These are phyloP conservation scores for Phrixothrix hirtus DNA, from an alignment of 2,888 invertebrate genomes.

Conservation along the genomic window DNA sequence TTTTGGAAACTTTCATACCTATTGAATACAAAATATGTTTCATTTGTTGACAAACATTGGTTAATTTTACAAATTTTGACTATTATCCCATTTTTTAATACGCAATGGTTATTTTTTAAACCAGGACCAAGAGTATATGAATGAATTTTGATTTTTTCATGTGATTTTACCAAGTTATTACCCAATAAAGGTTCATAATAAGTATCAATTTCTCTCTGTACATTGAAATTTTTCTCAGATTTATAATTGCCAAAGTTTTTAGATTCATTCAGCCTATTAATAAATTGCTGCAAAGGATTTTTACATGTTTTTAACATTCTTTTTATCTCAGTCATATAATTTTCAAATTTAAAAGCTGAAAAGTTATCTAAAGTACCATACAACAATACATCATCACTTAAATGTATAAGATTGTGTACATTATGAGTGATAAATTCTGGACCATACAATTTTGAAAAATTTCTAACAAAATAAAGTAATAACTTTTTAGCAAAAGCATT, in stretches of 20 bases:
- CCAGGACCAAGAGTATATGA: background rate
- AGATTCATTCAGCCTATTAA: background rate
- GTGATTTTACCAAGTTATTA: background rate
- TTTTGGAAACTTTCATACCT: background rate
- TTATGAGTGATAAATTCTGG: background rate
- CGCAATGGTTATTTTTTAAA: background rate
- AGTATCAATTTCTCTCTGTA: background rate
- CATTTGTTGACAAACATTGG: background rate
- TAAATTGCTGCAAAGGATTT: slow-evolving; percentile 1
- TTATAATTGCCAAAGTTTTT: background rate
- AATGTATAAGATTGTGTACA: background rate
- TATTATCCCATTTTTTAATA: background rate
- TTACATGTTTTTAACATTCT: background rate
- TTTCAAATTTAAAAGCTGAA: background rate
- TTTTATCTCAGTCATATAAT: slow-evolving; percentile 1
- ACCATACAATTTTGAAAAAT: background rate
- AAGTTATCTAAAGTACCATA: background rate
- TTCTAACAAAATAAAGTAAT: background rate
- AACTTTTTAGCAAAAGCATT: background rate
- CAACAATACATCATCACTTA: background rate
- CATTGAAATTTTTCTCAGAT: background rate
- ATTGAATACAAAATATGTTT: background rate
- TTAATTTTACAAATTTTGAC: slow-evolving; percentile 1
- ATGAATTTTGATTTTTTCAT: background rate
- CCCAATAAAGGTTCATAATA: background rate